These are phyloP conservation scores for Takifugu flavidus DNA, from an alignment of 2,113 vertebrate species.

Conservation along the genomic window DNA sequence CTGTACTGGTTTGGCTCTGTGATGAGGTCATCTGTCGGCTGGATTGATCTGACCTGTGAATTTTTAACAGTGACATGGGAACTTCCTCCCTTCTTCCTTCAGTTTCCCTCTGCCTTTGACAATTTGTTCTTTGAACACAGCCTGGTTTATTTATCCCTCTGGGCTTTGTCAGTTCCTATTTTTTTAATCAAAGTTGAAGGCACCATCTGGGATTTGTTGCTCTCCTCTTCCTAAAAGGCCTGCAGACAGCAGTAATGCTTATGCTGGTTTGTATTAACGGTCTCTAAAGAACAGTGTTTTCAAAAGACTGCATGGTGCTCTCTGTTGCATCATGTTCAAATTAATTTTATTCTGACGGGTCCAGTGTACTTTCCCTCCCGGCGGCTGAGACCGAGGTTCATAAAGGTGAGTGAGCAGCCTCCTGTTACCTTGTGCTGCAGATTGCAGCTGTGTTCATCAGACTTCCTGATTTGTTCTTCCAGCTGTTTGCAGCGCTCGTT, in stretches of 20 bases:
- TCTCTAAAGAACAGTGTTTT: conserved; percentile 7
- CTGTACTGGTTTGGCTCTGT: conserved; percentile 18
- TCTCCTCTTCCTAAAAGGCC: not conserved
- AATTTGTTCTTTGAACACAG: not conserved
- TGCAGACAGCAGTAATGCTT: conserved; percentile 5
- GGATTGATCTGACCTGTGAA: conserved; percentile 24
- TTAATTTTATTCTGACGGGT: not conserved
- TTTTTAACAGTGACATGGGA: conserved; percentile 10
- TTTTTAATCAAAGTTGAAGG: not conserved
- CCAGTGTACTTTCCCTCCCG: not conserved
- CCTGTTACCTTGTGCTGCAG: conserved; percentile 77
- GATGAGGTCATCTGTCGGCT: conserved; percentile 36
- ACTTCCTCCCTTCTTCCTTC: not conserved
- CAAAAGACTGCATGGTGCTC: not conserved
- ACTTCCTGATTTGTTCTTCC: conserved; percentile 76
- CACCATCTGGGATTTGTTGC: not conserved
- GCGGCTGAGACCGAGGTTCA: not conserved
- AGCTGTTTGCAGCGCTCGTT: conserved; percentile 73
- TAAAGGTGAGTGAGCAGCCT: accelerated
- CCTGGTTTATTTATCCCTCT: conserved; percentile 11
- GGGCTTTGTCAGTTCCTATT: not conserved
- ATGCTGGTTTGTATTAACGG: not conserved
- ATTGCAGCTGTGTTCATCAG: conserved; percentile 72
- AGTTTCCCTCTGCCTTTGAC: conserved; percentile 1
- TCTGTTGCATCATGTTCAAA: not conserved